Base-by-base conservation (phyloP, 2,113 vertebrate species). In the Oenanthe oenanthe region DNA sequence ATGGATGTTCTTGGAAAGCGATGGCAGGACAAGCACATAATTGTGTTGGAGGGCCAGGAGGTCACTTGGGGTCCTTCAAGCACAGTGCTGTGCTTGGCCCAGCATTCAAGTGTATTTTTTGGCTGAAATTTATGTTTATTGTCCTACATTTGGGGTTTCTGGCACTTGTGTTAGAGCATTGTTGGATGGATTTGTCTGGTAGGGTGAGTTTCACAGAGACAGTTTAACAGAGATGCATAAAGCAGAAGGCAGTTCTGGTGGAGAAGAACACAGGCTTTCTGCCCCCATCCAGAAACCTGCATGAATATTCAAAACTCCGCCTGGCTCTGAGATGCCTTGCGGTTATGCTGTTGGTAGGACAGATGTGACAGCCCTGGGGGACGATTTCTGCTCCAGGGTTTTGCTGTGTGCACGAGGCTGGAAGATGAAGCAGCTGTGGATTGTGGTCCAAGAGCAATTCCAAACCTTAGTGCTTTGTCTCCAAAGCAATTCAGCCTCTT, bases 21-120 rank as follows among this genome's bases (percentile, higher is more conserved):
- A 15, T 81, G 71, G 48, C 60, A 58, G 67, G 66, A 83, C 80
- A 86, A 83, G 32, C 40, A 24, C 63, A 4, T 47, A 43, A 82
- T 88, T 78, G 75, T 92, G 54, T 54, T 88, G 89, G 17, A 90
- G 88, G 88, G 63, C 57, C 71, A 85, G 57, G 20, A 88, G 78
- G 88, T 96, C 40, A 32, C 66, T 63, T 16, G 13, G 57, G 62
- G 71, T 91, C 79, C 54, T 67, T 51, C 9, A 58, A 72, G 78
- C 66, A 22, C 40, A 56, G 48, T 1, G 10, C 67, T 73, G 45
- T 79, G 36, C 93, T 85, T 15, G 8, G 51, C 50, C 63, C 45
- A 36, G 87, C 56, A 67, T 58, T 58, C 68, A 61, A 71, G 53
- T 74, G 57, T 87, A 48, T 28, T 57, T 82, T 77, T 65, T 88